phyloP scores from a whole-genome alignment of 2,797 vertebrate genomes.

The Halcyon chelicuti region DNA sequence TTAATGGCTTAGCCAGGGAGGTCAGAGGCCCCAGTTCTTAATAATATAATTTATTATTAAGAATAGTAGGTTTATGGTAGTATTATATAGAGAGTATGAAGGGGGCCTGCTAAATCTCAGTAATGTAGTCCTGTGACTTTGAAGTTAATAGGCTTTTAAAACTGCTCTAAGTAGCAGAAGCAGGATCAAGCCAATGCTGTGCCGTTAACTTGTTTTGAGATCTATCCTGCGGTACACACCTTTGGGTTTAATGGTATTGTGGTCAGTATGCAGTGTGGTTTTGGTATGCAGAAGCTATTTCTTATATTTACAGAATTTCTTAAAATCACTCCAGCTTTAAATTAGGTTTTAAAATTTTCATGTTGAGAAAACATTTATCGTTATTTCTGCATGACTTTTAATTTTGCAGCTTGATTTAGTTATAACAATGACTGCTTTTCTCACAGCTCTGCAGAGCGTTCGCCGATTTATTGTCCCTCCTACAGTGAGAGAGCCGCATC shows the following conservation, averaged over 20 bases:
- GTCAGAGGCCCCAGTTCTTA: not conserved
- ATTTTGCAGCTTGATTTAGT: not conserved
- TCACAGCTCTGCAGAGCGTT: not conserved
- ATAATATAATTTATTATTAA: conserved; percentile 18
- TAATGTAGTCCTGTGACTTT: not conserved
- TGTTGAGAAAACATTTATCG: not conserved
- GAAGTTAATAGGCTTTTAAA: not conserved
- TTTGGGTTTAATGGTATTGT: not conserved
- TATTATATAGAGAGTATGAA: not conserved
- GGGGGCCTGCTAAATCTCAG: not conserved
- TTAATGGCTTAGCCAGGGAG: not conserved
- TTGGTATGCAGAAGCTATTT: not conserved
- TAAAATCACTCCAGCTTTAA: not conserved
- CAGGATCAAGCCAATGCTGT: not conserved
- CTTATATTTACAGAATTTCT: not conserved
- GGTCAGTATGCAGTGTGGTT: not conserved
- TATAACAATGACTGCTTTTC: not conserved
- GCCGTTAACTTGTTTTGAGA: not conserved
- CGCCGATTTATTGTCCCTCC: not conserved
- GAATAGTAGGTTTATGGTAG: not conserved
- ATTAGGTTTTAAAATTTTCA: not conserved
- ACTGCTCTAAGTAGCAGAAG: not conserved
- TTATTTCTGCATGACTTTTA: not conserved
- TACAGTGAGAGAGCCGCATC: not conserved
- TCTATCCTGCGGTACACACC: not conserved